These are phyloP conservation scores for Acleris emargana DNA, from an alignment of 2,888 invertebrate species.

Conservation along the genomic window DNA sequence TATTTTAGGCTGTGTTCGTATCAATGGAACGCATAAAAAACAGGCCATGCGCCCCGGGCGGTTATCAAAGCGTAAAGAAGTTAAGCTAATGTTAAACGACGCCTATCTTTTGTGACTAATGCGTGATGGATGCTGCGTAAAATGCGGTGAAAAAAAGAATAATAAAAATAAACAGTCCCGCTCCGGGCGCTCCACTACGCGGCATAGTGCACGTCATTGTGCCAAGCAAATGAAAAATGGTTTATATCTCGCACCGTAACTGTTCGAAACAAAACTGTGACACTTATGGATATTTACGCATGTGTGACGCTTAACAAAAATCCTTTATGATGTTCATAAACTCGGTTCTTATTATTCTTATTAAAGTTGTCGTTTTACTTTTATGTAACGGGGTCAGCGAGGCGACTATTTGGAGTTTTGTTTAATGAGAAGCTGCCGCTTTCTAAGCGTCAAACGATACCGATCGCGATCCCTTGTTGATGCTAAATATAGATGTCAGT, in stretches of 20 bases:
- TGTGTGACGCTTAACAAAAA: constrained; percentile 40
- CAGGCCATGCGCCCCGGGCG: constrained; percentile 57
- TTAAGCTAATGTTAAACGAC: constrained; percentile 82
- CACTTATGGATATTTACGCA: constrained; percentile 69
- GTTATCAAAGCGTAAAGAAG: constrained; percentile 82
- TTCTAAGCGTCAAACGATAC: constrained; percentile 18
- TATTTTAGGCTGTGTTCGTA: constrained; percentile 59
- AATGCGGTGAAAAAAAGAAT: constrained; percentile 62
- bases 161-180: constrained; percentile 67
- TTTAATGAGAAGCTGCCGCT: constrained; percentile 17
- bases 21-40: constrained; percentile 51
- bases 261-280: constrained; percentile 58
- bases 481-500: constrained; percentile 66
- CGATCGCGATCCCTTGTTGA: constrained; percentile 35
- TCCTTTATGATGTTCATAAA: constrained; percentile 32
- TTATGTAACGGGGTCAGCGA: constrained; percentile 8
- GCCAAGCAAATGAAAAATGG: constrained; percentile 63
- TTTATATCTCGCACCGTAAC: constrained; percentile 58
- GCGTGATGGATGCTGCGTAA: constrained; percentile 75
- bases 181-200: constrained; percentile 61
- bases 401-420: neutral
- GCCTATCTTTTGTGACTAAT: constrained; percentile 81
- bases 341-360: constrained; percentile 7
- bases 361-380: constrained; percentile 16
- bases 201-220: constrained; percentile 60